Base-by-base conservation (phyloP, 1,140 invertebrate genomes). In the Pogonognathellus flavescens region DNA sequence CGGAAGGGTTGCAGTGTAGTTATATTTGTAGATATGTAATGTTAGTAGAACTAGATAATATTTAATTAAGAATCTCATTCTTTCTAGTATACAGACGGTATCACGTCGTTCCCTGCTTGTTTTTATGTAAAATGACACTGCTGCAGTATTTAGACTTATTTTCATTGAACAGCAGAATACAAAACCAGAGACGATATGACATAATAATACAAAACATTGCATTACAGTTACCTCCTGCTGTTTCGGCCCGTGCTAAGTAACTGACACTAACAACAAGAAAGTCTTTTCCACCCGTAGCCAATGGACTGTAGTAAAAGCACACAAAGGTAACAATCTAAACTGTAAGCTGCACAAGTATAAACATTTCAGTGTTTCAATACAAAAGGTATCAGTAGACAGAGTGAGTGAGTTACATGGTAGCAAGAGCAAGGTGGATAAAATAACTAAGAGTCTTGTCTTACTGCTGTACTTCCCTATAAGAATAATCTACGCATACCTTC, bases 171-270 rank as follows among this genome's bases (percentile, higher is more conserved):
- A 0, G 82, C 0, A 52, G 41, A 80, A 49, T 80, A n/a, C n/a
- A 70, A 84, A 20, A 9, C 18, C 7, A 82, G 52, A 20, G n/a
- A 10, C 25, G n/a, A 25, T 49, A 72, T 49, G 66, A 72, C 66
- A 72, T 31, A 49, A 72, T 31, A 72, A 31, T 53, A 55, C 80
- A 41, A 52, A 70, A 84, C 82, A 70, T 72, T 22, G 41, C 82
- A 84, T 50, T 84, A 66, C 60, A 84, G 31, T 84, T 52, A 55
- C 59, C 83, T 70, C 83, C 83, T 84, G 70, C 25, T 80, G 83
- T 41, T 76, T 76, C 52, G 83, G 70, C 83, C 55, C 83, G 83
- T 84, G 83, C 83, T 70, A 41, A 80, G 55, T 81, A 57, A 25
- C 50, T 31, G 53, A 81, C 80, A 55, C 53, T 53, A 81, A 25